Percentiles rank a stretch among this genome's conserved stretches.
phyloP scores from a whole-genome alignment of 2,888 invertebrate species.

The Amphimallon solstitiale region DNA sequence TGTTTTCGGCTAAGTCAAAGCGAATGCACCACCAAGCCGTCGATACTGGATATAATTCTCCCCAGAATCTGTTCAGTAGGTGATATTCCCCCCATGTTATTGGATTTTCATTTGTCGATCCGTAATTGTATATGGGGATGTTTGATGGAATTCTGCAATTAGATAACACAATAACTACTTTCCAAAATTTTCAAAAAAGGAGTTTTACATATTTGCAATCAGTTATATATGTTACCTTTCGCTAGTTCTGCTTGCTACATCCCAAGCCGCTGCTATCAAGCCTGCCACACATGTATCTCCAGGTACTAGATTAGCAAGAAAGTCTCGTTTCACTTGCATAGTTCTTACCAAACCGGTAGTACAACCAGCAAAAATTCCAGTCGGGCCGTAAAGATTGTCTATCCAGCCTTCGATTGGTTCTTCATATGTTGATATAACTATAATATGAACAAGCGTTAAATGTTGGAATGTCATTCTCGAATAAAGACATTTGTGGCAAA shows the following conservation, averaged over 20 bases:
- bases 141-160: too few relatives aligned
- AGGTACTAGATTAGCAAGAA: conserved; percentile 78
- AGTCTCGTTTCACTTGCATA: conserved; percentile 69
- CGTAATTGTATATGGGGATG: conserved; percentile 68
- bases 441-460: too few relatives aligned
- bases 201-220: too few relatives aligned
- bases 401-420: conserved; percentile 87
- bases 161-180: too few relatives aligned
- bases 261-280: conserved; percentile 81
- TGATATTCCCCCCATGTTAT: conserved; percentile 68
- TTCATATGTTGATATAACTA: conserved; percentile 74
- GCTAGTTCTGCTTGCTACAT: conserved; percentile 64
- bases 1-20: conserved; percentile 50
- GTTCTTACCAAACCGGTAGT: conserved; percentile 81
- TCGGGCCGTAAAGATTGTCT: conserved; percentile 91
- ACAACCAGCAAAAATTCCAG: conserved; percentile 77
- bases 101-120: conserved; percentile 69
- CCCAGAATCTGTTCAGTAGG: conserved; percentile 63
- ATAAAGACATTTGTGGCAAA: too few relatives aligned
- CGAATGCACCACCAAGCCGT: conserved; percentile 65
- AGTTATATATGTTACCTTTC: neutral
- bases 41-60: conserved; percentile 66
- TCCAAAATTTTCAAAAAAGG: too few relatives aligned
- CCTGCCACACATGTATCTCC: conserved; percentile 86
- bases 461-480: too few relatives aligned